phyloP scores from a whole-genome alignment of 2,888 invertebrate genomes.

The Ischnus inquisitorius region DNA sequence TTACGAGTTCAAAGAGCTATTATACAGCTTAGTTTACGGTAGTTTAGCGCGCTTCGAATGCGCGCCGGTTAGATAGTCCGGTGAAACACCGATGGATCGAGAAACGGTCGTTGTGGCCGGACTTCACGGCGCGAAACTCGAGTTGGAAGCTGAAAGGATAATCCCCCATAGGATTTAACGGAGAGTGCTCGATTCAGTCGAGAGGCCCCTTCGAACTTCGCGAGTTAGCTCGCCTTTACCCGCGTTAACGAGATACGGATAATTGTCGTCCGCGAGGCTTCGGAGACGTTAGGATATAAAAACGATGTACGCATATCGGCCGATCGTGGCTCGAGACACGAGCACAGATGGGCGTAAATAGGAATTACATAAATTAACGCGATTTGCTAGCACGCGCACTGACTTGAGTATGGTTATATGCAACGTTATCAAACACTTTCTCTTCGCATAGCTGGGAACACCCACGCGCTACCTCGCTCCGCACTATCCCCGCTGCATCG shows the following conservation, averaged over 20 bases:
- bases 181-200: slow-evolving; percentile 45
- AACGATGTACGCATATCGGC: not conserved
- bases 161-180: slow-evolving; percentile 52
- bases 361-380: slow-evolving; percentile 81
- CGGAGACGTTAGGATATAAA: not conserved
- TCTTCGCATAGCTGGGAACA: slow-evolving; percentile 75
- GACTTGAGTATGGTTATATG: slow-evolving; percentile 43
- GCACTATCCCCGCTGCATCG: slow-evolving; percentile 21
- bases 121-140: slow-evolving; percentile 31
- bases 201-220: slow-evolving; percentile 17
- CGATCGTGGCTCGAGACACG: not conserved
- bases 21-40: not conserved
- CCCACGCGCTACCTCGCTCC: slow-evolving; percentile 71
- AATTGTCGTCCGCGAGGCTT: slow-evolving; percentile 13
- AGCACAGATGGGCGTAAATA: slow-evolving; percentile 76
- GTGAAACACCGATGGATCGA: slow-evolving; percentile 27
- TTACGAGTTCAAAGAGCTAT: slow-evolving; percentile 10
- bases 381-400: slow-evolving; percentile 61
- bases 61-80: not conserved
- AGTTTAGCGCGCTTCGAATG: not conserved
- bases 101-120: slow-evolving; percentile 9
- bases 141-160: slow-evolving; percentile 34
- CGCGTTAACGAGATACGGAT: slow-evolving; percentile 48
- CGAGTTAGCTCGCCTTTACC: slow-evolving; percentile 24
- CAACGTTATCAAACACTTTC: slow-evolving; percentile 74